Conservation (phyloP, 2,888 invertebrate genomes). For the Trissolcus japonicus region DNA sequence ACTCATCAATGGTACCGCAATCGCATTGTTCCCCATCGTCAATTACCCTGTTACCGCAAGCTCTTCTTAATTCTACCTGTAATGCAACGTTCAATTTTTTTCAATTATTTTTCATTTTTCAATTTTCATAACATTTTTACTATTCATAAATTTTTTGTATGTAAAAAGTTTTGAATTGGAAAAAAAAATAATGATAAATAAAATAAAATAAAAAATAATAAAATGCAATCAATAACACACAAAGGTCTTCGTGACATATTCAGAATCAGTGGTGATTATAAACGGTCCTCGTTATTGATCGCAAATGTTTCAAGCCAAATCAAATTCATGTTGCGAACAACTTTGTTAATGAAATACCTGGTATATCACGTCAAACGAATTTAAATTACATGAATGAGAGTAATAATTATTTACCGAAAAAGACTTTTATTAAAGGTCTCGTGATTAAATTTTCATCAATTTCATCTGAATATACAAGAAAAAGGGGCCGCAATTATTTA, state of each 20-base stretch:
- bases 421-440: not conserved
- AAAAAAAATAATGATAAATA: not conserved
- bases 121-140: not conserved
- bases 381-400: conserved; percentile 46
- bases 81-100: conserved; percentile 46
- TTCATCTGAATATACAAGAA: not conserved
- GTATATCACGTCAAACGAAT: conserved; percentile 36
- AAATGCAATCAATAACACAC: conserved; percentile 6
- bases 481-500: too few relatives aligned
- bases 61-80: conserved; percentile 82
- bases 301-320: conserved; percentile 33
- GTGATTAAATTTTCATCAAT: conserved; percentile 2
- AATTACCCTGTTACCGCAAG: conserved; percentile 95
- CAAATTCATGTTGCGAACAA: conserved; percentile 26
- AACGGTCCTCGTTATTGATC: conserved; percentile 29
- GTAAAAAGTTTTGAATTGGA: not conserved
- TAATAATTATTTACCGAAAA: conserved; percentile 35
- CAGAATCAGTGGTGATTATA: conserved; percentile 26
- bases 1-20: conserved; percentile 94
- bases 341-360: conserved; percentile 47
- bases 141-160: too few relatives aligned
- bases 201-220: not conserved
- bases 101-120: conserved; percentile 6
- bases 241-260: conserved; percentile 7
- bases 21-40: conserved; percentile 99